Conservation (phyloP, 2,113 vertebrate species). For the Oenanthe melanoleuca region DNA sequence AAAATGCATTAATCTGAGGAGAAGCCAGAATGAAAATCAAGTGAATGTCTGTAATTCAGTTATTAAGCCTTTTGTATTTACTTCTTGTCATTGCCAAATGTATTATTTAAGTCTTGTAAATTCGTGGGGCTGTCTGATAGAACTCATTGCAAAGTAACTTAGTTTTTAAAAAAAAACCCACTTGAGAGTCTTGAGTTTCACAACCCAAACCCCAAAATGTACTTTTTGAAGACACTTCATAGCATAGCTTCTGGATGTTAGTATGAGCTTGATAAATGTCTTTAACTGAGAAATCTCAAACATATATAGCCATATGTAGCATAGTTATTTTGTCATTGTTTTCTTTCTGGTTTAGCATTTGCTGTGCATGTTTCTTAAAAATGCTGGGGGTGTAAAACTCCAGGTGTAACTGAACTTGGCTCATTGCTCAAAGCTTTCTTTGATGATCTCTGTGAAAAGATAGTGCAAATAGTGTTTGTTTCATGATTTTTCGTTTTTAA, state of each 20-base stretch:
- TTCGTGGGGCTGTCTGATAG: not conserved
- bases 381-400: not conserved
- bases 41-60: not conserved
- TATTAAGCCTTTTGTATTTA: not conserved
- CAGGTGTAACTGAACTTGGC: not conserved
- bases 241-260: not conserved
- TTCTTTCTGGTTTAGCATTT: not conserved
- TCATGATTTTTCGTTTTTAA: not conserved
- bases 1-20: not conserved
- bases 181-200: not conserved
- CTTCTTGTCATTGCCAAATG: not conserved
- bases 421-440: not conserved
- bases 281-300: not conserved
- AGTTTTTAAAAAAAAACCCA: not conserved
- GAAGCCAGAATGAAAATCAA: not conserved
- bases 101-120: not conserved
- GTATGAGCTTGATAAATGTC: not conserved
- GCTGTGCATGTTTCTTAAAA: not conserved
- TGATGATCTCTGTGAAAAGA: not conserved
- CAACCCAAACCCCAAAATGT: not conserved
- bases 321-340: not conserved
- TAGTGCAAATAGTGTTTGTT: not conserved
- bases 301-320: not conserved
- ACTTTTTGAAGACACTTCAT: not conserved
- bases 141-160: not conserved